Percentiles rank a stretch among this genome's conserved stretches.
Conservation (phyloP, 2,113 vertebrate species). For the Neodon shergylaensis region DNA sequence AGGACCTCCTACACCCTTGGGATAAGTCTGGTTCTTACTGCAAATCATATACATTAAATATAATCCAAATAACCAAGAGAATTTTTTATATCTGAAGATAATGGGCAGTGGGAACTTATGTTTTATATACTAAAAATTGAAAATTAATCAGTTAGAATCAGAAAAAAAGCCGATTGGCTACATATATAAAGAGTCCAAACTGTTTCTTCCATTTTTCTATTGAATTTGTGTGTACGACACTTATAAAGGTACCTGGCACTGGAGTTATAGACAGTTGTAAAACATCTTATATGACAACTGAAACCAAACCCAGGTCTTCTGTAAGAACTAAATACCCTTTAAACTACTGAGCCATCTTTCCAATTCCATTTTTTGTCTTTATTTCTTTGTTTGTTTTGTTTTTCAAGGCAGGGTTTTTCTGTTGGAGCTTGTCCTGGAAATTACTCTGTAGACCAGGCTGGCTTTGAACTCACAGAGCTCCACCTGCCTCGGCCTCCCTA, state of each 20-base stretch:
- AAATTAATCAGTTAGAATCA: background rate
- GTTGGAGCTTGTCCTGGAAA: no score
- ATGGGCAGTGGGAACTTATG: background rate
- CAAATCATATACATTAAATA: background rate
- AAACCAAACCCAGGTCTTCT: background rate
- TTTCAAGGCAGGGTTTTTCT: no score
- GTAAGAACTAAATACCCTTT: background rate
- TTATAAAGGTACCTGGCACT: background rate
- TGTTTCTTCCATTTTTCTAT: background rate
- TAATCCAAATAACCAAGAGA: background rate
- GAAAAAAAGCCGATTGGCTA: constrained; percentile 1
- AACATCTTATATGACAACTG: background rate
- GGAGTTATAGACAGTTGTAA: background rate
- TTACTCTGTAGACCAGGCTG: no score
- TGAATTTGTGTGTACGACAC: background rate
- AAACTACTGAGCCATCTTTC: background rate
- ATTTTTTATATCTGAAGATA: background rate
- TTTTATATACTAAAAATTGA: constrained; percentile 3
- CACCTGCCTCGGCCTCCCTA: no score
- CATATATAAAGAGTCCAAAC: background rate
- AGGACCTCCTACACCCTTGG: background rate
- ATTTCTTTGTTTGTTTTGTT: no score
- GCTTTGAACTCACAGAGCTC: no score
- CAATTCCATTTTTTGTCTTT: background rate
- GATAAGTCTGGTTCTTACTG: background rate